These are phyloP conservation scores for Apaloderma vittatum DNA, from an alignment of 2,113 vertebrate species.

Conservation along the genomic window DNA sequence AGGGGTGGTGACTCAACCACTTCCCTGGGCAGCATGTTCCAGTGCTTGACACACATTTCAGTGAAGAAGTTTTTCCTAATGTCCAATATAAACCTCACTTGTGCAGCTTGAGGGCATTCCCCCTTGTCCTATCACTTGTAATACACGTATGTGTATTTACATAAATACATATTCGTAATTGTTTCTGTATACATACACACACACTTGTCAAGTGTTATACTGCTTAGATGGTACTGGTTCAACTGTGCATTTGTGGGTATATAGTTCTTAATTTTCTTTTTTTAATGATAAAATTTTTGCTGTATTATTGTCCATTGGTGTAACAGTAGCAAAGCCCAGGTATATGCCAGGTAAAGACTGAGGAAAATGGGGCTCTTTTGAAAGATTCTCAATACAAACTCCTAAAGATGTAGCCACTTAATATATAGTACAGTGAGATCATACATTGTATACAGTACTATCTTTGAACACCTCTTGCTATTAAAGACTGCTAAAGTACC, in stretches of 20 bases:
- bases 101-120: not conserved
- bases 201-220: not conserved
- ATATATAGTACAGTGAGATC: not conserved
- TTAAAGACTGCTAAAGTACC: not conserved
- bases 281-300: not conserved
- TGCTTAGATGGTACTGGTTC: not conserved
- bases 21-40: not conserved
- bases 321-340: not conserved
- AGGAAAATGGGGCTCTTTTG: not conserved
- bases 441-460: not conserved
- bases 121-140: not conserved
- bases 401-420: not conserved
- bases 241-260: not conserved
- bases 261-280: not conserved
- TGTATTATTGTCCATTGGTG: not conserved
- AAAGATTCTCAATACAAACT: not conserved
- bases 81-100: not conserved
- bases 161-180: not conserved
- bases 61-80: not conserved
- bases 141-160: not conserved
- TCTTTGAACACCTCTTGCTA: not conserved
- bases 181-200: not conserved
- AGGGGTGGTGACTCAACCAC: not conserved
- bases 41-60: not conserved
- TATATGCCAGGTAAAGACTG: not conserved